A percentile compares a stretch with the other conserved stretches of the same genome.
These are phyloP conservation scores for Chauna torquata DNA, from an alignment of 2,113 vertebrate species.

Conservation along the genomic window DNA sequence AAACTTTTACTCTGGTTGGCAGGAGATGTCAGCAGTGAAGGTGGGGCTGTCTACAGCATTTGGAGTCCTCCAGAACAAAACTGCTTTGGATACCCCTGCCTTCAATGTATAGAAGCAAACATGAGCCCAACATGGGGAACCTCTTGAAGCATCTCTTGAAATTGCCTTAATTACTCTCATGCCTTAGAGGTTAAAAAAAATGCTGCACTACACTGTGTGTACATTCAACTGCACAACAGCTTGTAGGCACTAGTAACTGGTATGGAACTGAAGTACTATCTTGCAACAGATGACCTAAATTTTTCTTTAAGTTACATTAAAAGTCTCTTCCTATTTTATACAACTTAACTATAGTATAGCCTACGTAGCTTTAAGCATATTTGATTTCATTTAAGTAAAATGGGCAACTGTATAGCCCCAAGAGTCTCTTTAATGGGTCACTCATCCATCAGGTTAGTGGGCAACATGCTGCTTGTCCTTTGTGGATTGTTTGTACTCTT, in stretches of 20 bases:
- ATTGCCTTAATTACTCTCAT: background rate
- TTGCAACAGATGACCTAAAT: background rate
- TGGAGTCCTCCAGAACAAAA: background rate
- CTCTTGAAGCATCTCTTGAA: background rate
- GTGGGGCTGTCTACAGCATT: background rate
- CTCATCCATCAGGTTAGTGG: conserved; percentile 27
- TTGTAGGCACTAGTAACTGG: background rate
- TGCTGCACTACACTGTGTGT: rapidly evolving
- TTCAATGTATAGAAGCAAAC: background rate
- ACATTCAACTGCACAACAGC: background rate
- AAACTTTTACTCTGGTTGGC: rapidly evolving
- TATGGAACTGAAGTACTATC: background rate
- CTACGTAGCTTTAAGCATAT: background rate
- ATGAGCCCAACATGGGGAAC: background rate
- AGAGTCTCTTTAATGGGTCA: conserved; percentile 34
- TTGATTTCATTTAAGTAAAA: conserved; percentile 54
- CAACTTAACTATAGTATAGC: background rate
- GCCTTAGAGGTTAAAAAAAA: too few species aligned
- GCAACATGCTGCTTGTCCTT: background rate
- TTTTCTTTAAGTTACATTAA: background rate
- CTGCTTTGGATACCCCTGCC: background rate
- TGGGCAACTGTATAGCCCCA: conserved; percentile 24
- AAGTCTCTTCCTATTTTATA: background rate
- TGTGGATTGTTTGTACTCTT: conserved; percentile 37
- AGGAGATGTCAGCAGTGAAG: background rate